Evolutionary conservation across 1,140 invertebrate genomes (phyloP), one percentile per base, ranked within the genome.

Genomic region (Homarus americanus): DNA sequence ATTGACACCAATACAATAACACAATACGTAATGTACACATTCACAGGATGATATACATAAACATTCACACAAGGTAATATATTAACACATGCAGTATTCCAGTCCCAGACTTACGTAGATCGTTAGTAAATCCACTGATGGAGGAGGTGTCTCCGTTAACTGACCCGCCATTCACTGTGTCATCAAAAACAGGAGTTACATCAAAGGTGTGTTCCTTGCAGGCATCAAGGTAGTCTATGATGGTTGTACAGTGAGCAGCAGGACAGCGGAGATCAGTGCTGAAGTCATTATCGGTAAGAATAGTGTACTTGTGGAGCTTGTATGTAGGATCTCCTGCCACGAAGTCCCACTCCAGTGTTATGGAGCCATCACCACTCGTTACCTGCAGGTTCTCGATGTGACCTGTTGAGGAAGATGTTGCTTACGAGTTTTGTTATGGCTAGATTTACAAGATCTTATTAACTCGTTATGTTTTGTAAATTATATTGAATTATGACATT

Each of bases 291-390:
- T 88, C 78, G 0, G 66, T 82, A n/a, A 36, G 38, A 2, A 88
- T 53, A 10, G 75, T 80, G n/a, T 88, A 88, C 58, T 88, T 88
- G 76, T 69, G 76, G n/a, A 88, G 86, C 1, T 53, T 3, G 40
- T 79, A 79, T 1, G n/a, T 34, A 20, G 76, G 17, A 53, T 63
- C n/a, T 17, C 78, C 86, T 36, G 44, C 53, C 3, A 69, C 63
- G 38, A 82, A 82, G 28, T 40, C 63, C 86, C 86, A 88, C 28
- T 58, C n/a, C 17, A 88, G 28, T 36, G 38, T 34, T 10, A 88
- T n/a, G 5, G 32, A 80, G 10, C 36, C 53, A 9, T 28, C 40
- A 44, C 78, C 86, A 20, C n/a, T 58, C 28, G 32, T 44, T n/a
- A 12, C 44, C 58, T 80, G 76, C n/a, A 5, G 76, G 86, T 82